Base-by-base conservation (phyloP, 2,888 invertebrate species). In the Epistrophe eligans region DNA sequence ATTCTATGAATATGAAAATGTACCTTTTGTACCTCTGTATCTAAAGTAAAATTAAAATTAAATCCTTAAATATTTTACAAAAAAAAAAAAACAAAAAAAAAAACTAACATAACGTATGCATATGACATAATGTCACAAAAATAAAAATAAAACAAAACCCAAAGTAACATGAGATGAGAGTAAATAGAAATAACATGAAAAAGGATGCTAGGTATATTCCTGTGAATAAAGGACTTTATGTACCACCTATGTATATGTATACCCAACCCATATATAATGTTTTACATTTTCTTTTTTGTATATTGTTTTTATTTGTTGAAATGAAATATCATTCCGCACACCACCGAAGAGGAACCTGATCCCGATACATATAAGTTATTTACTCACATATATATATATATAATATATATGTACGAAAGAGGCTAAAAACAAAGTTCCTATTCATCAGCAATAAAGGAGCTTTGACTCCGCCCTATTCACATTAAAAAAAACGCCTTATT, bases 391-490 rank as follows among this genome's bases (percentile, higher is more conserved):
- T n/a, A 48, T 24, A 15, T 15, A n/a, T 55, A 67, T 83, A 87
- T 79, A 66, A 52, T 52, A 52, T 66, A 28, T 66, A 28, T 48
- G 48, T 17, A 67, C 58, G 43, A 77, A 50, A 28, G 62, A 87
- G 83, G 79, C 72, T 87, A 79, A 83, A 87, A 82, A 83, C 83
- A 83, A 87, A 87, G 74, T 87, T 87, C 79, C 83, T 83, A 87
- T 87, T 87, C 87, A 87, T 83, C 87, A 77, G 79, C 67, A 84
- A 82, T 81, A 79, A 88, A 79, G 70, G 38, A 82, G 87, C 88
- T 89, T 88, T 89, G 72, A 88, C 89, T 89, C 89, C 89, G 89
- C 89, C 89, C 89, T 79, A 79, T 84, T 82, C 76, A 52, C 72
- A 83, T 84, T 76, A 67, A 79, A 88, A 43, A 88, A 88, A 88